These are phyloP conservation scores for Hydractinia echinata DNA, from an alignment of 30 jellyfish, hydroid and myxozoan species.

Conservation along the genomic window DNA sequence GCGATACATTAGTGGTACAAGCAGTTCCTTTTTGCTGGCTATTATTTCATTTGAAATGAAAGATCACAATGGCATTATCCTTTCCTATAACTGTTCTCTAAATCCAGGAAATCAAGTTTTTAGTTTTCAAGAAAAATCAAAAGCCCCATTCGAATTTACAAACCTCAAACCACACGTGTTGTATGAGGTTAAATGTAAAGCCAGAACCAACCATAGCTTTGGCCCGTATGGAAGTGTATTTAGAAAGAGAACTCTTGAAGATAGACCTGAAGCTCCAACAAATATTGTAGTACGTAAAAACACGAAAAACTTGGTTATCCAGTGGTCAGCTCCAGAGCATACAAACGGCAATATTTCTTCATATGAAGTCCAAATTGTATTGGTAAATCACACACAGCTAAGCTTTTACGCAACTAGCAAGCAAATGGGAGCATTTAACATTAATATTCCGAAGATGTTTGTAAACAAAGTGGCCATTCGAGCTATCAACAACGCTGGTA, in stretches of 20 bases:
- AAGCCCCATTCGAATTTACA: constrained; percentile 28
- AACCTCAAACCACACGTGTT: constrained; percentile 58
- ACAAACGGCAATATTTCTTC: constrained; percentile 63
- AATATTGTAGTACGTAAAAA: not conserved
- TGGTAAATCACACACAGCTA: constrained; percentile 6
- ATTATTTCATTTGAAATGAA: not conserved
- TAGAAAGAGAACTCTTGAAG: constrained; percentile 21
- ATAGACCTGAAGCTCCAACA: constrained; percentile 21
- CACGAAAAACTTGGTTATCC: constrained; percentile 16
- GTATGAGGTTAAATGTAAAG: constrained; percentile 54
- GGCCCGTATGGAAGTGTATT: constrained; percentile 52
- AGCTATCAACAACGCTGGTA: constrained; percentile 13
- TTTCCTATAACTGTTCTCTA: not conserved
- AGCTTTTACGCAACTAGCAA: not conserved
- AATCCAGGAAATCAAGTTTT: constrained; percentile 13
- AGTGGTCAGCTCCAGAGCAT: constrained; percentile 58
- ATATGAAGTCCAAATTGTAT: constrained; percentile 33
- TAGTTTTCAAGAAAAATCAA: not conserved
- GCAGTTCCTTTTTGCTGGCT: not conserved
- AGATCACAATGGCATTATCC: constrained; percentile 7
- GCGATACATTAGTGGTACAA: not conserved
- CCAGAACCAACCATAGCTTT: constrained; percentile 45
- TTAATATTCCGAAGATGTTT: not conserved
- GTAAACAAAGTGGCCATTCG: constrained; percentile 25
- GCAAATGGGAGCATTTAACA: not conserved